Conservation (phyloP, 1,140 invertebrate genomes). For the Palaemon carinicauda region DNA sequence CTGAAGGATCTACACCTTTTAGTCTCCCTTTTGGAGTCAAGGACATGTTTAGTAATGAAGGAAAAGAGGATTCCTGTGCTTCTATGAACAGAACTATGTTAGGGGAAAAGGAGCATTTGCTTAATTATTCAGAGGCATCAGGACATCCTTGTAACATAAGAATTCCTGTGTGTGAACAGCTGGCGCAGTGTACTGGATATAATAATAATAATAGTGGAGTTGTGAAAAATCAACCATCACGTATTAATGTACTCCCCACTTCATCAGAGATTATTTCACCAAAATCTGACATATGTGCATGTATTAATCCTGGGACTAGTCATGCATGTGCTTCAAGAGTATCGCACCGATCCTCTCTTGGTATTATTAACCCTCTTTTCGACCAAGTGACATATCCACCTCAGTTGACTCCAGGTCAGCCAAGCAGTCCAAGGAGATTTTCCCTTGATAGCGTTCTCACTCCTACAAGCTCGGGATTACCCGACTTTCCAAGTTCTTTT, state of each 20-base stretch:
- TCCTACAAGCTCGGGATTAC: background rate
- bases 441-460: background rate
- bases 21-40: conserved; percentile 30
- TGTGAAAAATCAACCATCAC: conserved; percentile 31
- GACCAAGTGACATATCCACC: conserved; percentile 28
- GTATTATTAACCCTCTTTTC: conserved; percentile 37
- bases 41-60: background rate
- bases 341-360: conserved; percentile 4
- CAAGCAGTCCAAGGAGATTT: conserved; percentile 27
- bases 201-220: conserved; percentile 39
- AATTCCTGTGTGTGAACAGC: background rate
- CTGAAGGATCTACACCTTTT: conserved; percentile 9
- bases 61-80: background rate
- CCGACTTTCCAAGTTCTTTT: background rate
- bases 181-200: background rate
- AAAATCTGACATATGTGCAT: conserved; percentile 18
- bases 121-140: background rate
- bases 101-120: background rate
- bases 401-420: background rate
- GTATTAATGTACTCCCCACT: conserved; percentile 4
- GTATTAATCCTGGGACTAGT: conserved; percentile 35
- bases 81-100: background rate
- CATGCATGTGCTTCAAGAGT: conserved; percentile 30
- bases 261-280: conserved; percentile 35
- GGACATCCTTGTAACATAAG: background rate